These are phyloP conservation scores for Oeneis ivallda DNA, from an alignment of 2,888 invertebrate genomes.

Conservation along the genomic window DNA sequence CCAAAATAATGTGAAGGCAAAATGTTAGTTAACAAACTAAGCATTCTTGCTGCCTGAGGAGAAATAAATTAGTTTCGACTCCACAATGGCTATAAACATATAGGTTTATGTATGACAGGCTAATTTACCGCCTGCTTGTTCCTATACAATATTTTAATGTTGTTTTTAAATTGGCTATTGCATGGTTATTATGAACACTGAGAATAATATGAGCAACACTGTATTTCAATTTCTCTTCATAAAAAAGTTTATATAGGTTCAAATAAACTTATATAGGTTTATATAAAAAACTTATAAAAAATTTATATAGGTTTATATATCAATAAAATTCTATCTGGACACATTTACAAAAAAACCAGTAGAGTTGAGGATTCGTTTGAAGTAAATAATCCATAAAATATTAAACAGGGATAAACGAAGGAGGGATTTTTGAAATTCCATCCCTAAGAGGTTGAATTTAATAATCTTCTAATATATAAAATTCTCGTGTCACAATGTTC, in stretches of 20 bases:
- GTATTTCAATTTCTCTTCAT: neutral
- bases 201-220: neutral
- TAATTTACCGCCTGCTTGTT: conserved; percentile 52
- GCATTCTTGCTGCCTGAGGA: conserved; percentile 43
- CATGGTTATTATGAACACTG: neutral
- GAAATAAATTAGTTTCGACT: conserved; percentile 68
- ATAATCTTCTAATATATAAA: too few relatives aligned
- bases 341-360: too few relatives aligned
- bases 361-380: too few relatives aligned
- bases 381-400: too few relatives aligned
- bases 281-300: too few relatives aligned
- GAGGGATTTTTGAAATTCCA: too few relatives aligned
- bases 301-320: too few relatives aligned
- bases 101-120: conserved; percentile 63
- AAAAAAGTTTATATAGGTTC: neutral
- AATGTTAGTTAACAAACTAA: conserved; percentile 45
- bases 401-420: too few relatives aligned
- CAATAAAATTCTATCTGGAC: too few relatives aligned
- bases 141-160: conserved; percentile 15
- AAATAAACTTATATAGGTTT: too few relatives aligned
- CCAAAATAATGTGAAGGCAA: conserved; percentile 46
- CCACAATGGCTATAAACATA: conserved; percentile 63
- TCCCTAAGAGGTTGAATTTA: too few relatives aligned
- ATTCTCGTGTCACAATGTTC: too few relatives aligned
- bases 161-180: conserved; percentile 3